Evolutionary conservation across 2,797 vertebrate genomes (phyloP).

Genomic region (Brachymystax lenok): DNA sequence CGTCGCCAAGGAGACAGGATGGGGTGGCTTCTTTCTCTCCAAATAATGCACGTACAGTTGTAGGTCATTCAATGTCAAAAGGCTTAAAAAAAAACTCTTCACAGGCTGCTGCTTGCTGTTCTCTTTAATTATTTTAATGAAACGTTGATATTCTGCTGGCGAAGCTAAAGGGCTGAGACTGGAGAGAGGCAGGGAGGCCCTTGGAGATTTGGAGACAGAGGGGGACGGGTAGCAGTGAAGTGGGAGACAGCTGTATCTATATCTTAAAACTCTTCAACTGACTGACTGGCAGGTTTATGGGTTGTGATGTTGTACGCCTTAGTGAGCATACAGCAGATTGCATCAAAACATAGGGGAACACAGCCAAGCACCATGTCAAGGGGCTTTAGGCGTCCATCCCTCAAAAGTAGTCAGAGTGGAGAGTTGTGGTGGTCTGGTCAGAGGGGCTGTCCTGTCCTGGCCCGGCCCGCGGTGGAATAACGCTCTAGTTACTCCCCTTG

Average conservation of each 20-base stretch:
- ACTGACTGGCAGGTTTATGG: conserved; percentile 75
- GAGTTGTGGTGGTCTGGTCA: conserved; percentile 39
- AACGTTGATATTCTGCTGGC: conserved; percentile 88
- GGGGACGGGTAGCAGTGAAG: conserved; percentile 64
- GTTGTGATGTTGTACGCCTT: conserved; percentile 76
- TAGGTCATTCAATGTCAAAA: conserved; percentile 95
- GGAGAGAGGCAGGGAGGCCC: conserved; percentile 73
- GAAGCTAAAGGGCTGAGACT: conserved; percentile 79
- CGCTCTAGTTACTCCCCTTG: conserved; percentile 89
- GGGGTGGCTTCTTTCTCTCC: conserved; percentile 61
- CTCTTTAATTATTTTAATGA: conserved; percentile 98
- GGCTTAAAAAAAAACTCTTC: conserved; percentile 86
- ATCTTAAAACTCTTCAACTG: conserved; percentile 50
- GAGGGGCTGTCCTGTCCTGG: conserved; percentile 69
- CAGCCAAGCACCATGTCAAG: conserved; percentile 77
- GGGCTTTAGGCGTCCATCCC: conserved; percentile 81
- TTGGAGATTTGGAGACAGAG: conserved; percentile 68
- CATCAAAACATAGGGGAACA: conserved; percentile 63
- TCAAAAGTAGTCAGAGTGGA: conserved; percentile 72
- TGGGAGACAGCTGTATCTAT: conserved; percentile 65
- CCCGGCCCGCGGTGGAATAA: conserved; percentile 83
- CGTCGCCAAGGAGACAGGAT: conserved; percentile 19
- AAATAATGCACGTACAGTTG: conserved; percentile 74
- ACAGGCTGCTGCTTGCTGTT: conserved; percentile 97
- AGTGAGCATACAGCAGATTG: conserved; percentile 75